These are phyloP conservation scores for Cotesia chilonis DNA, from an alignment of 1,140 invertebrate species.

Conservation along the genomic window DNA sequence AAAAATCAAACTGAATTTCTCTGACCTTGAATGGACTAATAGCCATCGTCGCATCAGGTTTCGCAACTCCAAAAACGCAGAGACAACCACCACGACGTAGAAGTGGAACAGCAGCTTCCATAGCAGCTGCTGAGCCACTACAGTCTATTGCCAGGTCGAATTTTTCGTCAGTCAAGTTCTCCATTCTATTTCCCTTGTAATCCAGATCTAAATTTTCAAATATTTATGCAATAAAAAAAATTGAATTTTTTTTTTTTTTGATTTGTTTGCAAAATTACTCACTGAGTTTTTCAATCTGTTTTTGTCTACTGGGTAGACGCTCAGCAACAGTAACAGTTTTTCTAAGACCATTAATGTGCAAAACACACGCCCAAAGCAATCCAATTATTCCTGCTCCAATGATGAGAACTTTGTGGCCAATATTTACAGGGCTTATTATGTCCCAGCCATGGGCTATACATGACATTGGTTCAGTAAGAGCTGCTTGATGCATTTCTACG, in stretches of 20 bases:
- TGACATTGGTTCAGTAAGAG: conserved; percentile 73
- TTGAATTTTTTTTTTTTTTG: conserved; percentile 23
- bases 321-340: conserved; percentile 73
- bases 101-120: conserved; percentile 64
- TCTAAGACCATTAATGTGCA: conserved; percentile 74
- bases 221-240: conserved; percentile 1
- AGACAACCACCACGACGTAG: conserved; percentile 66
- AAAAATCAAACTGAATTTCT: conserved; percentile 13
- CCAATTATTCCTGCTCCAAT: conserved; percentile 78
- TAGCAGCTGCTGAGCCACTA: conserved; percentile 70
- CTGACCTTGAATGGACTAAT: conserved; percentile 57
- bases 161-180: conserved; percentile 64
- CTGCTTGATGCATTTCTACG: conserved; percentile 62
- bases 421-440: conserved; percentile 67
- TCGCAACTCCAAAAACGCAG: conserved; percentile 69
- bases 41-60: conserved; percentile 61
- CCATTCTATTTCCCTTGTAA: conserved; percentile 67
- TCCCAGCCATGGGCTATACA: conserved; percentile 76
- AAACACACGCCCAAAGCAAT: conserved; percentile 70
- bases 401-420: conserved; percentile 72
- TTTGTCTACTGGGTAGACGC: conserved; percentile 67
- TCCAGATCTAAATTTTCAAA: conserved; percentile 64
- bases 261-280: conserved; percentile 38
- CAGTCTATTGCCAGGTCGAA: conserved; percentile 76
- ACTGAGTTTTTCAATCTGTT: conserved; percentile 69